A percentile compares a stretch with the other conserved stretches of the same genome.
Evolutionary conservation across 2,888 invertebrate species (phyloP).

Genomic region (Melikaiella ostensackeni): DNA sequence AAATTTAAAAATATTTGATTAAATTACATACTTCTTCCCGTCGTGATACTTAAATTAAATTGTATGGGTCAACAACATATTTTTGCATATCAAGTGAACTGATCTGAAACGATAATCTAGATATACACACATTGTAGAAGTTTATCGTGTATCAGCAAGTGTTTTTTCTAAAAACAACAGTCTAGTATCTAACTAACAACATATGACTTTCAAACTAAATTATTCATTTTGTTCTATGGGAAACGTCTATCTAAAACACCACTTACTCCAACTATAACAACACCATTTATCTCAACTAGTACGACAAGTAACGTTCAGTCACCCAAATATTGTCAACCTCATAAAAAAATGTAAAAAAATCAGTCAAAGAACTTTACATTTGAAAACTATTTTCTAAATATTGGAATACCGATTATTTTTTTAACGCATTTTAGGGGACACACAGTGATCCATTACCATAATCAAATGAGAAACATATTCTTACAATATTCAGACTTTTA

Average conservation of each 20-base stretch:
- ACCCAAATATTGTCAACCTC: neutral
- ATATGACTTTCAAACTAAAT: neutral
- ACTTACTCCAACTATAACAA: slow-evolving; percentile 19
- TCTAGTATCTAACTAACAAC: slow-evolving; percentile 28
- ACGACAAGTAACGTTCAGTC: neutral
- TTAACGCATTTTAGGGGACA: neutral
- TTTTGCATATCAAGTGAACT: neutral
- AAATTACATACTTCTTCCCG: too few species aligned
- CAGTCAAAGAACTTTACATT: neutral
- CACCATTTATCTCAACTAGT: neutral
- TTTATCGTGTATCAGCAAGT: slow-evolving; percentile 25
- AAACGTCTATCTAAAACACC: slow-evolving; percentile 24
- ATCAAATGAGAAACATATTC: neutral
- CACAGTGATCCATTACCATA: neutral
- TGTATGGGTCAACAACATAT: neutral
- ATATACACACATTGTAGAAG: slow-evolving; percentile 6
- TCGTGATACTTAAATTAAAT: neutral
- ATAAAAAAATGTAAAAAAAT: neutral
- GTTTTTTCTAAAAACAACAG: slow-evolving; percentile 16
- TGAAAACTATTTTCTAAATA: neutral
- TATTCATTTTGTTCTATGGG: neutral
- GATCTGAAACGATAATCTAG: slow-evolving; percentile 1
- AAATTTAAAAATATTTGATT: too few species aligned
- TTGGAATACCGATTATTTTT: neutral
- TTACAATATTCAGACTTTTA: neutral